These are phyloP conservation scores for Brachyalestes nurse DNA, from an alignment of 2,797 vertebrate genomes.

Conservation along the genomic window DNA sequence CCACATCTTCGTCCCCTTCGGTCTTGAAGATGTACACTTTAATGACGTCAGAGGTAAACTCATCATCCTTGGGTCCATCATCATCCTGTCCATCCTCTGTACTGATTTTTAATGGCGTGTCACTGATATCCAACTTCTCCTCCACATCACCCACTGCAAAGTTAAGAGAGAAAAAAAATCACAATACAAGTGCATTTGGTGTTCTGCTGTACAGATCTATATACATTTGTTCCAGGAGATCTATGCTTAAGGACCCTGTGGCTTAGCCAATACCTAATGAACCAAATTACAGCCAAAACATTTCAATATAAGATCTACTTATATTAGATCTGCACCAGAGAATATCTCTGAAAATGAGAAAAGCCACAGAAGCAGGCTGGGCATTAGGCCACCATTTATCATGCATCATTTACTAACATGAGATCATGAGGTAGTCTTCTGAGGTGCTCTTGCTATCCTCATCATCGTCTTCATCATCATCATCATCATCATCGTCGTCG, in stretches of 20 bases:
- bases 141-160: conserved; percentile 95
- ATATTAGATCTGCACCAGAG: neutral
- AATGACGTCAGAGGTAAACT: conserved; percentile 95
- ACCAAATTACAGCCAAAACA: neutral
- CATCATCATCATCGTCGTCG: conserved; percentile 82
- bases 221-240: neutral
- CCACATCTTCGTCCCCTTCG: conserved; percentile 97
- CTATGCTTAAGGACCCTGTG: neutral
- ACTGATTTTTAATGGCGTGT: conserved; percentile 93
- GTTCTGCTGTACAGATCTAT: neutral
- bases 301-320: neutral
- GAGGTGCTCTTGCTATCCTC: conserved; percentile 93
- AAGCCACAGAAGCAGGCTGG: neutral
- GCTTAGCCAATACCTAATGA: neutral
- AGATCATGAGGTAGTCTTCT: conserved; percentile 99
- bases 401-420: conserved; percentile 81
- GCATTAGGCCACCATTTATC: neutral
- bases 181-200: neutral
- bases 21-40: conserved; percentile 99
- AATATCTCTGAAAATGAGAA: neutral
- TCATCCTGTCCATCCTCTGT: conserved; percentile 89
- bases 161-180: conserved; percentile 12
- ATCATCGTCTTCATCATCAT: conserved; percentile 65
- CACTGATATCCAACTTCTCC: conserved; percentile 96
- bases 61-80: conserved; percentile 91